These are phyloP conservation scores for Meloidogyne floridensis DNA, from an alignment of 1,140 invertebrate genomes.

Conservation along the genomic window DNA sequence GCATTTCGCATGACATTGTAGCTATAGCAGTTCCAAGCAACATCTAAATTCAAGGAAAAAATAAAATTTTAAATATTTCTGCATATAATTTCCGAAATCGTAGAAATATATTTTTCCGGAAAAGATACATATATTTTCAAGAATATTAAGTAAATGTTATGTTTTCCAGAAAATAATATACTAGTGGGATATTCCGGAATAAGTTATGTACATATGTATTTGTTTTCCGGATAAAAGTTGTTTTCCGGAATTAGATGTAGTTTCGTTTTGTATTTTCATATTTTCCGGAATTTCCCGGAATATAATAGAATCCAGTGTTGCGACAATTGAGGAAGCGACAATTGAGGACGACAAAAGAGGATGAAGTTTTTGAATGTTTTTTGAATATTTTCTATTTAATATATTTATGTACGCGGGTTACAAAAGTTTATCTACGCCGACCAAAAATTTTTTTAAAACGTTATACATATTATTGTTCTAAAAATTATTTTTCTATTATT, in stretches of 20 bases:
- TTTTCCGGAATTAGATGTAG: no score
- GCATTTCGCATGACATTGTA: slow-evolving; percentile 65
- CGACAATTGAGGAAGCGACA: background rate
- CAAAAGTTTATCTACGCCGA: no score
- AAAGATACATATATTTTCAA: background rate
- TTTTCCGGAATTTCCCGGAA: no score
- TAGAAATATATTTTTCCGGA: no score
- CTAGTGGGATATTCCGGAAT: background rate
- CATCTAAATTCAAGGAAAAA: slow-evolving; percentile 25
- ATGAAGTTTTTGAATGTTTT: background rate
- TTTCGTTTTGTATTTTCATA: no score
- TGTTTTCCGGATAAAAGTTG: background rate
- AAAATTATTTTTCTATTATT: no score
- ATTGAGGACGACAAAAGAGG: background rate
- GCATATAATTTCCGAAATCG: background rate
- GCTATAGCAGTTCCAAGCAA: slow-evolving; percentile 63
- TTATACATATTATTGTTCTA: no score
- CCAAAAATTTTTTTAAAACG: no score
- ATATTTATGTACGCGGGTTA: no score
- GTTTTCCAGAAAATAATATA: background rate
- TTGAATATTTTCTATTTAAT: background rate
- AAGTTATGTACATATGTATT: background rate
- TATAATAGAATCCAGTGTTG: no score
- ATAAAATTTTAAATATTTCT: slow-evolving; percentile 3
- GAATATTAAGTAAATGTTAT: background rate